These are phyloP conservation scores for Phymorhynchus buccinoides DNA, from an alignment of 1,140 invertebrate species.

Conservation along the genomic window DNA sequence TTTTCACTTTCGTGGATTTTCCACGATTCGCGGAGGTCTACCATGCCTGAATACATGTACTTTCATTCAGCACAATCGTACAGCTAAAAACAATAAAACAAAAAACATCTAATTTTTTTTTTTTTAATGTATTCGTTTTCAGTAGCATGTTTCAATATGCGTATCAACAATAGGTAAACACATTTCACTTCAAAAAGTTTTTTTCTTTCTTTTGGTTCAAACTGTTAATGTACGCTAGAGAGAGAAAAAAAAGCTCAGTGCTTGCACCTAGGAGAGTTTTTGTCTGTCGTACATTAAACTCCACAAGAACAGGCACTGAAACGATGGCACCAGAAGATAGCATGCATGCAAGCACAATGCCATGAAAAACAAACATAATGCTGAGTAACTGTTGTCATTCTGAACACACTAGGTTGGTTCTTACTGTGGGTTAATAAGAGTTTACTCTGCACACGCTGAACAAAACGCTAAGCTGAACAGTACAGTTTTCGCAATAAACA, in stretches of 20 bases:
- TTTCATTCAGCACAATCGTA: too few relatives aligned
- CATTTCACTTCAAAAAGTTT: not conserved
- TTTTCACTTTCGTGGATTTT: too few relatives aligned
- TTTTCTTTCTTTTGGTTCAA: not conserved
- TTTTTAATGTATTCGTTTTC: not conserved
- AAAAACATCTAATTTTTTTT: not conserved
- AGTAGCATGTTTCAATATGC: constrained; percentile 2
- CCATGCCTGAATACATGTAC: too few relatives aligned
- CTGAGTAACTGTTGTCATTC: not conserved
- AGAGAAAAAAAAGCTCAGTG: not conserved
- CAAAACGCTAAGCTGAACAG: too few relatives aligned
- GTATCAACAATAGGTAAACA: not conserved
- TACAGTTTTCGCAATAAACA: too few relatives aligned
- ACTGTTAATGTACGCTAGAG: not conserved
- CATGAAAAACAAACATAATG: not conserved
- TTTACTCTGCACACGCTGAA: too few relatives aligned
- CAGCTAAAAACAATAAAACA: not conserved
- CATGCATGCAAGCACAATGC: not conserved
- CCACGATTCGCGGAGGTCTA: too few relatives aligned
- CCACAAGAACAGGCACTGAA: not conserved
- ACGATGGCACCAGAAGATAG: not conserved
- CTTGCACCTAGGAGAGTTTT: not conserved
- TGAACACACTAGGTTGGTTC: not conserved
- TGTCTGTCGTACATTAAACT: not conserved
- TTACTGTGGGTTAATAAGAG: too few relatives aligned